Percentiles rank a stretch among this genome's conserved stretches.
phyloP scores from a whole-genome alignment of 2,888 invertebrate genomes.

The Yponomeuta sedellus region DNA sequence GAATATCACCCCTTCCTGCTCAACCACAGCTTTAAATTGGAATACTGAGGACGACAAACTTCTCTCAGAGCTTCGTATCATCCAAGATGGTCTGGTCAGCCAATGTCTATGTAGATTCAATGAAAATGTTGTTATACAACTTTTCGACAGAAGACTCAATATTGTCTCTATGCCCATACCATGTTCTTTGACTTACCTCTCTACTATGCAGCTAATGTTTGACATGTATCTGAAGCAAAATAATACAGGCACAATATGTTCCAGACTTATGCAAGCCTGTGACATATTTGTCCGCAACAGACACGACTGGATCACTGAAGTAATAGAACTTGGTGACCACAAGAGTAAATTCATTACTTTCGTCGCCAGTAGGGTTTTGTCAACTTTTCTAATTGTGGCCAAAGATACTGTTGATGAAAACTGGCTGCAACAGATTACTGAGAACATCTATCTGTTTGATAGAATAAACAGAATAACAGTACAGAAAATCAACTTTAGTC shows the following conservation, averaged over 20 bases:
- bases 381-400: conserved; percentile 89
- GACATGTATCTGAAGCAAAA: conserved; percentile 91
- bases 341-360: conserved; percentile 88
- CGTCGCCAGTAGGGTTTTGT: conserved; percentile 86
- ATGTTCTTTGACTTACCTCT: conserved; percentile 83
- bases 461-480: conserved; percentile 80
- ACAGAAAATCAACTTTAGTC: conserved; percentile 87
- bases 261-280: conserved; percentile 86
- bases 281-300: conserved; percentile 87
- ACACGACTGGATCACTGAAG: conserved; percentile 89
- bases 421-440: conserved; percentile 87
- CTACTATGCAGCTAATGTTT: conserved; percentile 88
- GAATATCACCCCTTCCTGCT: conserved; percentile 62
- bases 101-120: conserved; percentile 88
- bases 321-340: conserved; percentile 86
- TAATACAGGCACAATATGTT: conserved; percentile 87
- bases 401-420: conserved; percentile 87
- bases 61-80: conserved; percentile 70
- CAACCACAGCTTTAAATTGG: conserved; percentile 51
- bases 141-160: conserved; percentile 80
- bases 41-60: conserved; percentile 57
- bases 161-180: conserved; percentile 68
- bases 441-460: conserved; percentile 81
- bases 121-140: conserved; percentile 81
- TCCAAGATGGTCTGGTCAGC: conserved; percentile 81